Base-by-base conservation (phyloP, 92 coral and sea anemone species). In the Parazoanthus swiftii region DNA sequence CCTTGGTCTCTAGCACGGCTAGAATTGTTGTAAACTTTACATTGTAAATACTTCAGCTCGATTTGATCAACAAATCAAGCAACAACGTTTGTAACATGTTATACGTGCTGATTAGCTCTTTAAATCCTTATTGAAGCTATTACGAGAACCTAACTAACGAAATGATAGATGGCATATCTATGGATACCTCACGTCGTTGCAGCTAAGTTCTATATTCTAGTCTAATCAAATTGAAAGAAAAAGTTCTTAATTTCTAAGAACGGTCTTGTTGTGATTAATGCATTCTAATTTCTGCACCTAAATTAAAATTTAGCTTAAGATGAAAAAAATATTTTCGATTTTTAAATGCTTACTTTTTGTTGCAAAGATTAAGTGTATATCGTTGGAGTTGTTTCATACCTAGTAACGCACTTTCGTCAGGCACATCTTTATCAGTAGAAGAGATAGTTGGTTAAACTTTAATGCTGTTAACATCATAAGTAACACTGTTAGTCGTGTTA, bases 21-120 rank as follows among this genome's bases (percentile, higher is more conserved):
- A 90, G 95, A 92, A 92, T 80, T 81, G 67, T 74, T 78, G 68
- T 82, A 86, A 63, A 70, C 78, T 92, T 92, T 92, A 92, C 95
- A 92, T 92, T 46, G 95, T 92, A 92, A 92, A 92, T 92, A 92
- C 95, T 90, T 71, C 26, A 70, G 87, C 87, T 84, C 42, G 87
- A 70, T 13, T 20, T 71, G 87, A 5, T 74, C 67, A 43, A 14
- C 78, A 84, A 18, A 70, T 72, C 87, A 84, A 84, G 87, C 78
- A 33, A 13, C 39, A 33, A 84, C 87, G 66, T 46, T 76, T 84
- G 75, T 72, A 73, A 72, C 87, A 43, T 14, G 77, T 82, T 82
- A 82, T 82, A 66, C 86, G 16, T 48, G 56, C n/a, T 63, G 23
- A 4, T 58, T 14, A 58, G 23, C 18, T 14, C 66, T 58, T 14